phyloP scores from a whole-genome alignment of 1,140 invertebrate species.

The Tyrophagus putrescentiae region DNA sequence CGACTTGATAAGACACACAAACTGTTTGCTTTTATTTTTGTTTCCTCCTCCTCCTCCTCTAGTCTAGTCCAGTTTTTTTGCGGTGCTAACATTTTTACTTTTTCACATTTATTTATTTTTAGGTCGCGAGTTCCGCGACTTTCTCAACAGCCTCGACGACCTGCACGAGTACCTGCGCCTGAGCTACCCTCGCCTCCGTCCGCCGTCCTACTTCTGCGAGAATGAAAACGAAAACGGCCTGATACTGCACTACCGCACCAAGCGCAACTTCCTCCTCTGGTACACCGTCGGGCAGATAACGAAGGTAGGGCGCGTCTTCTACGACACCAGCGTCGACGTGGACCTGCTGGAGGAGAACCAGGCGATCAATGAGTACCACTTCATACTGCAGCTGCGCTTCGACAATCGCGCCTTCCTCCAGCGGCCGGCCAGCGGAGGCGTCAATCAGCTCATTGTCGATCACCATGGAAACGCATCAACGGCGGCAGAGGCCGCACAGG shows the following conservation, averaged over 20 bases:
- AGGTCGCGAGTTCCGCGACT: conserved; percentile 78
- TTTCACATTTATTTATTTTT: conserved; percentile 20
- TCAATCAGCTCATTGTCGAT: conserved; percentile 41
- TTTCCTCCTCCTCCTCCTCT: too few relatives aligned
- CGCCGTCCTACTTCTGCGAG: conserved; percentile 90
- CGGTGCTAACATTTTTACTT: neutral
- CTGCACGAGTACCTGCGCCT: conserved; percentile 93
- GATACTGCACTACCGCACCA: conserved; percentile 81
- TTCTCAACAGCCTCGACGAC: conserved; percentile 89
- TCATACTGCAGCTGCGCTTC: conserved; percentile 80
- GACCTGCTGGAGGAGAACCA: conserved; percentile 69
- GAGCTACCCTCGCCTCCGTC: conserved; percentile 78
- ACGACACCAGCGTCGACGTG: conserved; percentile 80
- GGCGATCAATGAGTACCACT: conserved; percentile 74
- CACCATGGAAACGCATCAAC: conserved; percentile 45
- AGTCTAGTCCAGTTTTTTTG: too few relatives aligned
- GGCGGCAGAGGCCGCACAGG: too few relatives aligned
- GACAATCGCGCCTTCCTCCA: conserved; percentile 60
- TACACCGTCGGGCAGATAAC: conserved; percentile 91
- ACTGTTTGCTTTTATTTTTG: too few relatives aligned
- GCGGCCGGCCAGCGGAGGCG: conserved; percentile 25
- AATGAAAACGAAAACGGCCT: conserved; percentile 73
- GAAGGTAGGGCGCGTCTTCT: conserved; percentile 71
- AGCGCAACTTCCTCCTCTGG: conserved; percentile 76
- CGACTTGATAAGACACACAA: too few relatives aligned